These are phyloP conservation scores for Incurvaria masculella DNA, from an alignment of 2,888 invertebrate species.

Conservation along the genomic window DNA sequence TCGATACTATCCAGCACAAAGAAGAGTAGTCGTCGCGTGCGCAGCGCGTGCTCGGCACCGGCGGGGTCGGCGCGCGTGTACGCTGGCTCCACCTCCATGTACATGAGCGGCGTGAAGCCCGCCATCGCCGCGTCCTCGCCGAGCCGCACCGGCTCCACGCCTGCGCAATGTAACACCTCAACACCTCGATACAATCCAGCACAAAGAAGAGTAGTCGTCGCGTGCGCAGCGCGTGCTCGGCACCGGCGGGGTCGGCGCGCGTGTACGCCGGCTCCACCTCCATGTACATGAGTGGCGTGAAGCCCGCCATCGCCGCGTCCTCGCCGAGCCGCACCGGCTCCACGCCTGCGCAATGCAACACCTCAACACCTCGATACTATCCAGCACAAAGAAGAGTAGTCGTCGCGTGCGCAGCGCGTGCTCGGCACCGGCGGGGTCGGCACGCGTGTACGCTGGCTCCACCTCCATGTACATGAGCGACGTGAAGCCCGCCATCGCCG, in stretches of 20 bases:
- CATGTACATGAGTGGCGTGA: conserved; percentile 67
- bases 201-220: no score
- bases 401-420: conserved; percentile 70
- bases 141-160: conserved; percentile 59
- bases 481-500: conserved; percentile 79
- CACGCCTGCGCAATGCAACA: conserved; percentile 60
- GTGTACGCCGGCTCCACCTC: conserved; percentile 58
- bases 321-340: conserved; percentile 66
- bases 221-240: no score
- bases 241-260: not conserved
- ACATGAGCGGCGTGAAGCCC: conserved; percentile 73
- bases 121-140: conserved; percentile 69
- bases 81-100: conserved; percentile 55
- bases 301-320: conserved; percentile 68
- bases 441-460: conserved; percentile 63
- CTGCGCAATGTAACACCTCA: no score
- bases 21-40: no score
- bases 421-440: conserved; percentile 62
- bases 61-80: conserved; percentile 30
- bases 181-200: not conserved
- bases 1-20: no score
- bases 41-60: no score
- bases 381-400: conserved; percentile 66
- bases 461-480: conserved; percentile 78
- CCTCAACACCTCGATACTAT: not conserved